Evolutionary conservation across 1,140 invertebrate genomes (phyloP).

Genomic region (Bombus superbus): DNA sequence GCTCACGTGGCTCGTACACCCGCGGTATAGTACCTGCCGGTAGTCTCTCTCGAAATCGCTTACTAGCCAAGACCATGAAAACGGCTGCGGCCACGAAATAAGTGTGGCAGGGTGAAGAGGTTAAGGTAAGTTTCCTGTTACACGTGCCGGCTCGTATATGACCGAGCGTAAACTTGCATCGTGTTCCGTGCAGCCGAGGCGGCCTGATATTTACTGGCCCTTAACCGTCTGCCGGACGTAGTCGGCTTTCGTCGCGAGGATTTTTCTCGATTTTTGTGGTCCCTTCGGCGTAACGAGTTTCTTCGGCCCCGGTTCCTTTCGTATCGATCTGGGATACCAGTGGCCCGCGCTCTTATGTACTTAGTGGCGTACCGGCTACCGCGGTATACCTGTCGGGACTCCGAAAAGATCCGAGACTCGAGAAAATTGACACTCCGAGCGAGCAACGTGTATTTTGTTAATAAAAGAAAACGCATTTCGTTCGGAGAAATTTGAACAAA

Average conservation of each 20-base stretch:
- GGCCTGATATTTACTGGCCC: constrained; percentile 46
- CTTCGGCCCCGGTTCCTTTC: too few species aligned
- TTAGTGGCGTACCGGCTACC: not conserved
- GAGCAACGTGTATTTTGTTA: not conserved
- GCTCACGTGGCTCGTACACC: constrained; percentile 33
- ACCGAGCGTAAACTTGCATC: constrained; percentile 62
- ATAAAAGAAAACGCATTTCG: not conserved
- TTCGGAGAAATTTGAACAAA: not conserved
- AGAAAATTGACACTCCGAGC: not conserved
- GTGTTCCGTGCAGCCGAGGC: constrained; percentile 53
- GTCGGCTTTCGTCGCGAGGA: constrained; percentile 32
- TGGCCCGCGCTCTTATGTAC: not conserved
- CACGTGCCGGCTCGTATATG: constrained; percentile 52
- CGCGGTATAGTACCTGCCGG: constrained; percentile 9
- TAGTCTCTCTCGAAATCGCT: constrained; percentile 59
- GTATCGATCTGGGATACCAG: constrained; percentile 21
- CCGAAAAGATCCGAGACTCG: too few species aligned
- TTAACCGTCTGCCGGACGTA: constrained; percentile 38
- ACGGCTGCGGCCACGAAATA: constrained; percentile 63
- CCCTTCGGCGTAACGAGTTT: constrained; percentile 40
- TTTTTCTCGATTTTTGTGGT: constrained; percentile 52
- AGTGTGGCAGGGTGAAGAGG: constrained; percentile 66
- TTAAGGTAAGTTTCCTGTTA: constrained; percentile 68
- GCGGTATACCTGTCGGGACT: not conserved
- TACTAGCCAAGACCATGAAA: constrained; percentile 53